Conservation (phyloP, 2,888 invertebrate species). For the Nomada goodeniana region DNA sequence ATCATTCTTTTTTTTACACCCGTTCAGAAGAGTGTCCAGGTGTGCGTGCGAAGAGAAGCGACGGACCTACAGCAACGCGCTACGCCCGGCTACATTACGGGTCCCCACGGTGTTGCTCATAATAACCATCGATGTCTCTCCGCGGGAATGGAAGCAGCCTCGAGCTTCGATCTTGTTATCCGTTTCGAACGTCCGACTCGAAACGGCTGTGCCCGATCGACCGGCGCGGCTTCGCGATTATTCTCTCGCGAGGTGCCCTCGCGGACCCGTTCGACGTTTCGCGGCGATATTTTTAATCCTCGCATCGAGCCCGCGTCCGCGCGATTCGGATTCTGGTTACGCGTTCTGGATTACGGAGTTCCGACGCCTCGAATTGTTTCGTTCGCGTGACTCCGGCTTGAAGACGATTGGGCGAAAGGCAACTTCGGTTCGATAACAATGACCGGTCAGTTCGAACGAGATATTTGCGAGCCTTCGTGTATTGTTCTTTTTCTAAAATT, state of each 20-base stretch:
- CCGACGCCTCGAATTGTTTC: no score
- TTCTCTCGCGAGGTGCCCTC: neutral
- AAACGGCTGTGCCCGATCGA: slow-evolving; percentile 25
- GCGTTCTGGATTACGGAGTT: no score
- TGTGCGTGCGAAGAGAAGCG: slow-evolving; percentile 61
- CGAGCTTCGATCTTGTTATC: slow-evolving; percentile 69
- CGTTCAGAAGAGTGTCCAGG: slow-evolving; percentile 72
- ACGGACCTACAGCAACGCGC: slow-evolving; percentile 81
- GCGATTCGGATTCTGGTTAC: no score
- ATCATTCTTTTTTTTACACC: slow-evolving; percentile 82
- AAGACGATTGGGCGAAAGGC: no score
- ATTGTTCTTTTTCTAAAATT: neutral
- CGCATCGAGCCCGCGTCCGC: no score
- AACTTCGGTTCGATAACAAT: neutral
- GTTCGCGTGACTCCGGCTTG: no score
- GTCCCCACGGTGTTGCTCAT: slow-evolving; percentile 81
- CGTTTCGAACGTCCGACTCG: slow-evolving; percentile 52
- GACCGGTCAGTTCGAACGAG: neutral
- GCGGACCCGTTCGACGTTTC: neutral
- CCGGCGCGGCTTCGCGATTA: slow-evolving; percentile 24
- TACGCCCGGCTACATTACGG: slow-evolving; percentile 72
- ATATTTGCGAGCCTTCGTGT: neutral
- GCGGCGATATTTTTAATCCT: no score
- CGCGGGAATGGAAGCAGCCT: slow-evolving; percentile 60
- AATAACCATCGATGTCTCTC: slow-evolving; percentile 81